Evolutionary conservation across 1,140 invertebrate genomes (phyloP).

Genomic region (Tetragonula clypearis): DNA sequence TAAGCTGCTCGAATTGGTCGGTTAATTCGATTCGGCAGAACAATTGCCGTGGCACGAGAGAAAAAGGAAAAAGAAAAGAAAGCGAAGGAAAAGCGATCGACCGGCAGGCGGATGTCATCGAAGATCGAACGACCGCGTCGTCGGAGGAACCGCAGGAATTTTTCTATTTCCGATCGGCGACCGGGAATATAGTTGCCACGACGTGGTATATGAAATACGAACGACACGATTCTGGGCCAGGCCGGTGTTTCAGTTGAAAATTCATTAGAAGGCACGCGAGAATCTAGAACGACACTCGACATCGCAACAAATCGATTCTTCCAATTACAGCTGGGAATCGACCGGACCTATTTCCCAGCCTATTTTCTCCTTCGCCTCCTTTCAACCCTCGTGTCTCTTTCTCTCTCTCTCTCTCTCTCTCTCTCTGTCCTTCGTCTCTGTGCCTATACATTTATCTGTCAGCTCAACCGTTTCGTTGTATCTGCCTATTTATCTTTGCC

Average conservation of each 20-base stretch:
- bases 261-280: constrained; percentile 50
- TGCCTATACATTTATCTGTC: constrained; percentile 42
- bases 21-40: background rate
- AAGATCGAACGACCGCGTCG: background rate
- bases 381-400: background rate
- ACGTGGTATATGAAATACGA: background rate
- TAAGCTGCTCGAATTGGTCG: too few species aligned
- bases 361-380: constrained; percentile 6
- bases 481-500: constrained; percentile 43
- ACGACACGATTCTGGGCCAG: background rate
- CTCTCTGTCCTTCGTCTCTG: background rate
- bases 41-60: background rate
- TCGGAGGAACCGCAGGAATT: background rate
- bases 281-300: constrained; percentile 42
- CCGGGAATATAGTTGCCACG: too few species aligned
- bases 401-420: too few species aligned
- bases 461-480: constrained; percentile 33
- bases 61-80: too few species aligned
- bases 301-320: constrained; percentile 55
- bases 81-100: background rate
- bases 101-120: background rate
- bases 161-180: constrained; percentile 3
- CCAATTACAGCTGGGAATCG: constrained; percentile 53
- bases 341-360: constrained; percentile 48
- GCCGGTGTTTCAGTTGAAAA: constrained; percentile 3